Percentiles rank a stretch among this genome's conserved stretches.
Evolutionary conservation across 2,113 vertebrate species (phyloP).

Genomic region (Aegotheles bennettii): DNA sequence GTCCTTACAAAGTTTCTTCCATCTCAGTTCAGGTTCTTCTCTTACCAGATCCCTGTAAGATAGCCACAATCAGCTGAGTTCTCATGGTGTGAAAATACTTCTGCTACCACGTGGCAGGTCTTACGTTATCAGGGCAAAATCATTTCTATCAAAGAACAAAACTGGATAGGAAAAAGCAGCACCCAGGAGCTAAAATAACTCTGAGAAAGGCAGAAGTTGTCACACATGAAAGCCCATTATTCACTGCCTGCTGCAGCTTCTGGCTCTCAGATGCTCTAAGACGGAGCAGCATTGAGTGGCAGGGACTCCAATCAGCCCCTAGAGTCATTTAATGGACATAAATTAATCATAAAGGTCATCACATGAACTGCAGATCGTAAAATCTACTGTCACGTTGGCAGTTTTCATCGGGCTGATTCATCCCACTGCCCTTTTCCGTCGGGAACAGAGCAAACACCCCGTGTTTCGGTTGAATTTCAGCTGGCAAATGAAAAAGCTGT

Average conservation of each 20-base stretch:
- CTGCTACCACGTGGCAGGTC: background rate
- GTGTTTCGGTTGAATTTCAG: background rate
- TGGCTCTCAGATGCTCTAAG: background rate
- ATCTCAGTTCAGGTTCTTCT: background rate
- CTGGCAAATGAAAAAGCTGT: background rate
- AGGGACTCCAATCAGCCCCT: background rate
- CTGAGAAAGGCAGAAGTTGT: background rate
- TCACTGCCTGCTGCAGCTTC: background rate
- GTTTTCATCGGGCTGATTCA: fast-evolving
- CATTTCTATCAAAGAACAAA: background rate
- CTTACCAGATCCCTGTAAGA: background rate
- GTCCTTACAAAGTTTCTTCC: background rate
- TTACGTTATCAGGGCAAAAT: background rate
- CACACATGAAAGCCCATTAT: background rate
- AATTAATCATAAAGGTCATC: background rate
- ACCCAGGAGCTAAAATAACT: background rate
- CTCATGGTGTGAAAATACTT: background rate
- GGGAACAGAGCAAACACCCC: fast-evolving
- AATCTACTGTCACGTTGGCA: fast-evolving
- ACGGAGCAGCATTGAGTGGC: background rate
- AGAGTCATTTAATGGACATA: background rate
- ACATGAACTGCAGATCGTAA: background rate
- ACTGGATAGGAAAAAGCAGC: background rate
- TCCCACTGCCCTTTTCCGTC: background rate
- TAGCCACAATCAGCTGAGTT: background rate